phyloP scores from a whole-genome alignment of 2,888 invertebrate species.

The Neoascia interrupta region DNA sequence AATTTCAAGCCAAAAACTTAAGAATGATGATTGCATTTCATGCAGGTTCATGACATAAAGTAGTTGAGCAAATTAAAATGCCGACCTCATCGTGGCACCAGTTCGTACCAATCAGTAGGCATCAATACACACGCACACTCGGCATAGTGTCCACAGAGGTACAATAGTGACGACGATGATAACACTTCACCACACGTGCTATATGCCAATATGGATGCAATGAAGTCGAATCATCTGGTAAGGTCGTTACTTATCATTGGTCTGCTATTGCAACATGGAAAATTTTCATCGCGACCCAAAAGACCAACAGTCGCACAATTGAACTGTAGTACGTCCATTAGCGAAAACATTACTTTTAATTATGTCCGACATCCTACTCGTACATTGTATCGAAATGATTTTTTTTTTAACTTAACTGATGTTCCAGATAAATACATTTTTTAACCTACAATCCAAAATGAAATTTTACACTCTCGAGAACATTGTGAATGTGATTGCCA shows the following conservation, averaged over 20 bases:
- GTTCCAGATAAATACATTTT: slow-evolving; percentile 60
- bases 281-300: slow-evolving; percentile 5
- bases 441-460: slow-evolving; percentile 22
- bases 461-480: slow-evolving; percentile 26
- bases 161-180: slow-evolving; percentile 24
- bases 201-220: slow-evolving; percentile 25
- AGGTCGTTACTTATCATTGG: slow-evolving; percentile 33
- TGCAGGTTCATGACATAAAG: too few species aligned
- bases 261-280: slow-evolving; percentile 1
- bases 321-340: slow-evolving; percentile 54
- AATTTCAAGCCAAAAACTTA: too few species aligned
- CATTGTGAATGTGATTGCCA: slow-evolving; percentile 50
- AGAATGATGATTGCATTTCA: too few species aligned
- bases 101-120: too few species aligned
- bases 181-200: slow-evolving; percentile 33
- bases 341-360: slow-evolving; percentile 66
- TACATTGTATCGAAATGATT: slow-evolving; percentile 58
- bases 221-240: slow-evolving; percentile 40
- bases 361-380: slow-evolving; percentile 41
- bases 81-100: too few species aligned
- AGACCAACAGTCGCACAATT: slow-evolving; percentile 31
- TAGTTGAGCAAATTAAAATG: too few species aligned
- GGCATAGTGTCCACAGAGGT: too few species aligned
- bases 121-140: too few species aligned
- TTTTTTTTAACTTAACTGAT: slow-evolving; percentile 57